These are phyloP conservation scores for Thamnaconus septentrionalis DNA, from an alignment of 2,113 vertebrate species.

Conservation along the genomic window DNA sequence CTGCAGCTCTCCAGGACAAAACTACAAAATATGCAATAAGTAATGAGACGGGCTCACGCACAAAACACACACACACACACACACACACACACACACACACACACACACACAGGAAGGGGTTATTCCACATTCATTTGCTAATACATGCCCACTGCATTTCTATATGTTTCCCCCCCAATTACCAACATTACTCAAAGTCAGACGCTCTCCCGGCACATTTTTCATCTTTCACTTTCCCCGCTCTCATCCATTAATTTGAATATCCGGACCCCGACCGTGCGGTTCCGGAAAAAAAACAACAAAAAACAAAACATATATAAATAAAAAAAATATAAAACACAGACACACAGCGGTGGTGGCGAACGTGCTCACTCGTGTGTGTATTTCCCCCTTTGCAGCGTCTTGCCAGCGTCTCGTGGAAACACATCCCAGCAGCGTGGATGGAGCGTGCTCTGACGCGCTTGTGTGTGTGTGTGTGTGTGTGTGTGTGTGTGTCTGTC, in stretches of 20 bases:
- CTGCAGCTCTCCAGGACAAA: slow-evolving; percentile 45
- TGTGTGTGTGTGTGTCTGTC: too few relatives aligned
- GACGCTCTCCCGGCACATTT: slow-evolving; percentile 58
- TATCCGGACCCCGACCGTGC: slow-evolving; percentile 48
- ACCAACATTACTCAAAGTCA: slow-evolving; percentile 77
- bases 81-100: too few relatives aligned
- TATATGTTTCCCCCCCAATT: slow-evolving; percentile 70
- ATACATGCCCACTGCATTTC: slow-evolving; percentile 66
- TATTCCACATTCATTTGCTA: slow-evolving; percentile 58
- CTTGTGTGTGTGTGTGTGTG: too few relatives aligned
- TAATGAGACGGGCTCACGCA: slow-evolving; percentile 53
- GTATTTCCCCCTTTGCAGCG: slow-evolving; percentile 24
- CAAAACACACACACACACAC: too few relatives aligned
- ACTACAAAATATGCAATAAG: slow-evolving; percentile 47
- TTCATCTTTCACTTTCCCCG: slow-evolving; percentile 69
- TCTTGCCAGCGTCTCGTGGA: slow-evolving; percentile 40
- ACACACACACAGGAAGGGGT: neutral
- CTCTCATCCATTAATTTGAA: slow-evolving; percentile 73
- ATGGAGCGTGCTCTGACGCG: too few relatives aligned
- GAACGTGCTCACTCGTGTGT: slow-evolving; percentile 43
- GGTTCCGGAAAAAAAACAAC: slow-evolving; percentile 3
- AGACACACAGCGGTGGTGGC: slow-evolving; percentile 46
- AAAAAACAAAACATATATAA: too few relatives aligned
- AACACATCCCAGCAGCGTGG: slow-evolving; percentile 50
- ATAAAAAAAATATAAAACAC: too few relatives aligned